These are phyloP conservation scores for Callyntrura sp. DNA, from an alignment of 2,888 invertebrate species.

Conservation along the genomic window DNA sequence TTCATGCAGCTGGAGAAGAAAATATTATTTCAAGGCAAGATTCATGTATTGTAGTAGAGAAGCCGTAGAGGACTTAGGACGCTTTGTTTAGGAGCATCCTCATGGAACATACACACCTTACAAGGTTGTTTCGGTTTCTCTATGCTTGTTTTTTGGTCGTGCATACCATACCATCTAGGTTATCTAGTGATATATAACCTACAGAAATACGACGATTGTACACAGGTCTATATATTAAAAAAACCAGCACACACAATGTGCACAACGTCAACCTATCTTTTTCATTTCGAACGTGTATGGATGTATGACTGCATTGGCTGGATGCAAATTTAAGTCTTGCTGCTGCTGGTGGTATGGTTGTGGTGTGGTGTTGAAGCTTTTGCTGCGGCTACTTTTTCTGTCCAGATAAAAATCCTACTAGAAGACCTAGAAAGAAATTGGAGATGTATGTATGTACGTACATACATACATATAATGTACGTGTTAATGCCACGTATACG, in stretches of 20 bases:
- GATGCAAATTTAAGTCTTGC: conserved; percentile 39
- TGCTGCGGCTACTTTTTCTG: conserved; percentile 1
- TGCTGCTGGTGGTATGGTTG: conserved; percentile 1
- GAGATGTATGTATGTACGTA: conserved; percentile 15
- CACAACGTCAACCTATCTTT: conserved; percentile 4
- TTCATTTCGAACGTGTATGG: neutral
- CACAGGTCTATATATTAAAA: neutral
- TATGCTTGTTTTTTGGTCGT: conserved; percentile 14
- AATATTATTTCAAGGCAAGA: conserved; percentile 39
- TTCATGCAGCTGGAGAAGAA: conserved; percentile 17
- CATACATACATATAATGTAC: too few species aligned
- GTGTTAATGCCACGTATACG: conserved; percentile 36
- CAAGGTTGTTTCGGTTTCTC: conserved; percentile 51
- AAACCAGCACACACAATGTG: neutral
- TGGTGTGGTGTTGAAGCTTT: conserved; percentile 24
- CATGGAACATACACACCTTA: conserved; percentile 31
- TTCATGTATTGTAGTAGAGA: neutral
- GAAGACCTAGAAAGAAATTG: conserved; percentile 46
- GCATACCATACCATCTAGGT: neutral
- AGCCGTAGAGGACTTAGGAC: neutral
- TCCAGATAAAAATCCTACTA: conserved; percentile 41
- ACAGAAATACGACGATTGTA: neutral
- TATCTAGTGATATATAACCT: neutral
- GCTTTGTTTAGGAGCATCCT: neutral
- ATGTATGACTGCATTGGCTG: neutral